These are phyloP conservation scores for Trichoplusia ni DNA, from an alignment of 1,140 invertebrate species.

Conservation along the genomic window DNA sequence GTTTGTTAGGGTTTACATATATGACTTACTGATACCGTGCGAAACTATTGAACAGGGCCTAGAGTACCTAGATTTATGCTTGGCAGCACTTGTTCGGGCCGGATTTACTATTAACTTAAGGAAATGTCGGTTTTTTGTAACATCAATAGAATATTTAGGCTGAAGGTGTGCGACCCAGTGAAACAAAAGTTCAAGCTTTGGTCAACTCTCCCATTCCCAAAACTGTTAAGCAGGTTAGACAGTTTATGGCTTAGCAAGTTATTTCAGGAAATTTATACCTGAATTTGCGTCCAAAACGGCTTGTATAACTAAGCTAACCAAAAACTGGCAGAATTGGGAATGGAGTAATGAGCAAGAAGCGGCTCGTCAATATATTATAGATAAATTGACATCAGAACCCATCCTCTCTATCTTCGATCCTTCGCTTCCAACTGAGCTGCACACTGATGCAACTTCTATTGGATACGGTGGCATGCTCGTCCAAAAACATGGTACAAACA, in stretches of 20 bases:
- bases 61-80: not conserved
- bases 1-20: not conserved
- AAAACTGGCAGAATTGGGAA: slow-evolving; percentile 38
- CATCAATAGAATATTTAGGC: slow-evolving; percentile 50
- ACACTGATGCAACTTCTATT: slow-evolving; percentile 55
- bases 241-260: slow-evolving; percentile 41
- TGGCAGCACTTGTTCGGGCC: not conserved
- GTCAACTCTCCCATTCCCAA: slow-evolving; percentile 42
- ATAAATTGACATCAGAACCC: slow-evolving; percentile 37
- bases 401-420: slow-evolving; percentile 46
- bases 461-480: slow-evolving; percentile 51
- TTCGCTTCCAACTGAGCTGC: slow-evolving; percentile 41
- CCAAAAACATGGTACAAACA: slow-evolving; percentile 38
- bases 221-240: slow-evolving; percentile 44
- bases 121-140: slow-evolving; percentile 35
- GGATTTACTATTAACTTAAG: slow-evolving; percentile 29
- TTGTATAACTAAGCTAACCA: slow-evolving; percentile 44
- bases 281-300: slow-evolving; percentile 42
- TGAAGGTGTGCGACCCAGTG: slow-evolving; percentile 37
- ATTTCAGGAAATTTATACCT: slow-evolving; percentile 49
- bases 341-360: slow-evolving; percentile 43
- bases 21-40: not conserved
- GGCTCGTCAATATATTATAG: slow-evolving; percentile 42
- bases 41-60: not conserved
- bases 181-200: slow-evolving; percentile 33